These are phyloP conservation scores for Propithecus coquereli DNA, from an alignment of 2,113 vertebrate species.

Conservation along the genomic window DNA sequence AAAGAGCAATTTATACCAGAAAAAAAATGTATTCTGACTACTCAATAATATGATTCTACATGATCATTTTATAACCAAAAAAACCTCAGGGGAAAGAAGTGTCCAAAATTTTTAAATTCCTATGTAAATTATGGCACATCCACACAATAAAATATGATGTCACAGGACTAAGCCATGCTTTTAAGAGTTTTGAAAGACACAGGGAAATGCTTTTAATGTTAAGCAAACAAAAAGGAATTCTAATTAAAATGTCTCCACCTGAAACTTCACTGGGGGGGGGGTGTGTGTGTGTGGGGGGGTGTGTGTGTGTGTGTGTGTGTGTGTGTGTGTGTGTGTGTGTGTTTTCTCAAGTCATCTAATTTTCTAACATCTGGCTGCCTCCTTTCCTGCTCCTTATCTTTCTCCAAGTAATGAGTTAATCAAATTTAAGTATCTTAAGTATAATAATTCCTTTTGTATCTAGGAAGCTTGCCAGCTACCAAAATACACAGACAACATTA, in stretches of 20 bases:
- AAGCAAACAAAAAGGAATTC: background rate
- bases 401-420: background rate
- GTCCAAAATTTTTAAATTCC: background rate
- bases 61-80: background rate
- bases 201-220: background rate
- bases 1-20: background rate
- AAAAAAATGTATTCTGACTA: conserved; percentile 15
- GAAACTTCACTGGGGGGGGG: background rate
- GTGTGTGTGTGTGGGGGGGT: too few species aligned
- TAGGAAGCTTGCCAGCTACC: conserved; percentile 1
- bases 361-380: background rate
- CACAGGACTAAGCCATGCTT: background rate
- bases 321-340: too few species aligned
- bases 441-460: conserved; percentile 17
- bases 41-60: background rate
- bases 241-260: background rate
- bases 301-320: too few species aligned
- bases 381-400: background rate
- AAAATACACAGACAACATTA: background rate
- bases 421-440: conserved; percentile 9
- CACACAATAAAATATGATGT: background rate
- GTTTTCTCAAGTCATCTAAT: background rate
- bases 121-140: background rate
- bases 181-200: background rate
- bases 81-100: background rate